Conservation (phyloP, 2,888 invertebrate species). For the Achlya flavicornis region DNA sequence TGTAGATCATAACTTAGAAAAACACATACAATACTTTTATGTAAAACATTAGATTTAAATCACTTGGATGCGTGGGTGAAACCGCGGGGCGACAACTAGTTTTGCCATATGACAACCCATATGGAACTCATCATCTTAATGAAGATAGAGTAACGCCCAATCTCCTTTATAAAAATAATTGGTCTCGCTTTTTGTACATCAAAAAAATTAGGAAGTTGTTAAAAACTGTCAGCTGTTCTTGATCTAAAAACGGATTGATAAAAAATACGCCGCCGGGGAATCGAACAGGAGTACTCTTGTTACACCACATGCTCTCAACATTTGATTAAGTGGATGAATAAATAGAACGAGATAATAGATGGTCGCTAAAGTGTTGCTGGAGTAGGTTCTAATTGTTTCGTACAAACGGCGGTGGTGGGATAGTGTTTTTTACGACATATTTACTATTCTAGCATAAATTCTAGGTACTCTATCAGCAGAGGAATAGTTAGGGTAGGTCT, state of each 20-base stretch:
- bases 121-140: background rate
- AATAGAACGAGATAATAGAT: background rate
- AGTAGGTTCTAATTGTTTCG: background rate
- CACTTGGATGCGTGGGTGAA: no score
- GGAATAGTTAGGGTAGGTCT: no score
- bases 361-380: background rate
- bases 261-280: constrained; percentile 25
- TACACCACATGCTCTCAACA: background rate
- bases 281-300: constrained; percentile 15
- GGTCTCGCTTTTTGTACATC: constrained; percentile 10
- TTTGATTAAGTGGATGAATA: background rate
- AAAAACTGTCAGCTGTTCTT: constrained; percentile 28
- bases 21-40: no score
- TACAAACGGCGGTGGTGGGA: background rate
- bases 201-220: constrained; percentile 19
- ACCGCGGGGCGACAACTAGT: no score
- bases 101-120: no score
- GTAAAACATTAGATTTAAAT: no score
- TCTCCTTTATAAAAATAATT: constrained; percentile 4
- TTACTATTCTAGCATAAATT: no score
- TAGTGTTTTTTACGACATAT: no score
- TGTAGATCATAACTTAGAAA: no score
- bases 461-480: no score
- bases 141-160: background rate
- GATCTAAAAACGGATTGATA: constrained; percentile 18